These are phyloP conservation scores for Biston stratarius DNA, from an alignment of 2,888 invertebrate species.

Conservation along the genomic window DNA sequence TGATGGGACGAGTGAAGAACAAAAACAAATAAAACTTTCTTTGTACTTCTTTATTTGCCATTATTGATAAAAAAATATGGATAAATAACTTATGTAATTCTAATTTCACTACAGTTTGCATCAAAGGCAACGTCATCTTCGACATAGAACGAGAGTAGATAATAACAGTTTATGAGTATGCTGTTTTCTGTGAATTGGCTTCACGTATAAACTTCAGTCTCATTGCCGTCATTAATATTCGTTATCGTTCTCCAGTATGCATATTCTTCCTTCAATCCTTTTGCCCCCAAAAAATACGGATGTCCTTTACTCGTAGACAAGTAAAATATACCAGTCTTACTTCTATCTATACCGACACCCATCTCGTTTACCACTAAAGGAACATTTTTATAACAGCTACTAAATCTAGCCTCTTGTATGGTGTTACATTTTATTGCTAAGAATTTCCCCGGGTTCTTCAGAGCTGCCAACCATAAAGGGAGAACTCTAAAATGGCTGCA, in stretches of 20 bases:
- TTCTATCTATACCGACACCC: conserved; percentile 63
- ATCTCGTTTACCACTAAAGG: conserved; percentile 66
- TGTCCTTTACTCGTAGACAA: conserved; percentile 68
- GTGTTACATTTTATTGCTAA: conserved; percentile 68
- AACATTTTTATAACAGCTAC: conserved; percentile 62
- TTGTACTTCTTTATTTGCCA: background rate
- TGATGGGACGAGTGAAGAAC: background rate
- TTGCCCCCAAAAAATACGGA: conserved; percentile 72
- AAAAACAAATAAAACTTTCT: background rate
- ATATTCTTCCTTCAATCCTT: conserved; percentile 68
- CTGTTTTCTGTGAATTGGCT: background rate
- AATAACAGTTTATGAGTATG: background rate
- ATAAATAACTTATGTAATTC: background rate
- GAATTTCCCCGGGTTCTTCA: conserved; percentile 71
- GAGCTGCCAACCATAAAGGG: conserved; percentile 66
- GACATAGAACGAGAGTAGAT: background rate
- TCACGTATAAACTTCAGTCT: conserved; percentile 69
- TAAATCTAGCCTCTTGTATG: conserved; percentile 75
- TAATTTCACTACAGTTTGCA: conserved; percentile 1
- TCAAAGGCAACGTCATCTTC: no score
- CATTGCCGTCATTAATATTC: conserved; percentile 68
- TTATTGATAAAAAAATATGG: background rate
- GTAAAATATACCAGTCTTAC: conserved; percentile 70
- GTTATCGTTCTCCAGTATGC: conserved; percentile 69
- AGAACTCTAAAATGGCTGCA: conserved; percentile 79